Conservation (phyloP, 2,797 vertebrate species). For the Anomalospiza imberbis region DNA sequence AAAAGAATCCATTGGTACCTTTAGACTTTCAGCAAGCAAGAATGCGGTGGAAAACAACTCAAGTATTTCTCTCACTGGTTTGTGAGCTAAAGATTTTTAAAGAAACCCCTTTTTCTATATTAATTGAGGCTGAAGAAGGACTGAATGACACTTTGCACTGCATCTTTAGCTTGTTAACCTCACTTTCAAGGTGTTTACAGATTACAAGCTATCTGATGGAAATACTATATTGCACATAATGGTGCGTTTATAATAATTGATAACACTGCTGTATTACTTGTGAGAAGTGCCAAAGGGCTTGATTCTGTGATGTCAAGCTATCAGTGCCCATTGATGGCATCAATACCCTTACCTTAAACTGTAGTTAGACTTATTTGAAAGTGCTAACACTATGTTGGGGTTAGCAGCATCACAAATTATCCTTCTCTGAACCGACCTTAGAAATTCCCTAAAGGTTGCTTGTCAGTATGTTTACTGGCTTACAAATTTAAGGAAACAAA, state of each 20-base stretch:
- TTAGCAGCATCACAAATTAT: conserved; percentile 18
- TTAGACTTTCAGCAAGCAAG: conserved; percentile 17
- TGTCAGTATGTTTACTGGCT: neutral
- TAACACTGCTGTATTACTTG: neutral
- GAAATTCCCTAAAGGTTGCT: conserved; percentile 17
- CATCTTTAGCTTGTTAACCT: neutral
- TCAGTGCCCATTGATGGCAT: conserved; percentile 12
- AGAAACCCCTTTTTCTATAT: neutral
- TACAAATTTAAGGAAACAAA: conserved; percentile 22
- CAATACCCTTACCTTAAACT: conserved; percentile 16
- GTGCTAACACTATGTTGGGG: neutral
- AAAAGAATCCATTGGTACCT: neutral
- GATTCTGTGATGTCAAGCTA: neutral
- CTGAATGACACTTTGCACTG: neutral
- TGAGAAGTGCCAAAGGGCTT: neutral
- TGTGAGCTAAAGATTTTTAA: neutral
- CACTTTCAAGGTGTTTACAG: neutral
- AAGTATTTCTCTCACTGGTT: conserved; percentile 27
- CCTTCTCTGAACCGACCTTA: neutral
- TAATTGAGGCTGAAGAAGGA: neutral
- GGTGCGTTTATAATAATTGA: conserved; percentile 32
- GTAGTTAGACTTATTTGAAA: conserved; percentile 40
- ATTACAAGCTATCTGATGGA: neutral
- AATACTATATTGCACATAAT: neutral
- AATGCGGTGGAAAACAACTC: conserved; percentile 50